Evolutionary conservation across 2,888 invertebrate species (phyloP).

Genomic region (Cremastinae sp.): DNA sequence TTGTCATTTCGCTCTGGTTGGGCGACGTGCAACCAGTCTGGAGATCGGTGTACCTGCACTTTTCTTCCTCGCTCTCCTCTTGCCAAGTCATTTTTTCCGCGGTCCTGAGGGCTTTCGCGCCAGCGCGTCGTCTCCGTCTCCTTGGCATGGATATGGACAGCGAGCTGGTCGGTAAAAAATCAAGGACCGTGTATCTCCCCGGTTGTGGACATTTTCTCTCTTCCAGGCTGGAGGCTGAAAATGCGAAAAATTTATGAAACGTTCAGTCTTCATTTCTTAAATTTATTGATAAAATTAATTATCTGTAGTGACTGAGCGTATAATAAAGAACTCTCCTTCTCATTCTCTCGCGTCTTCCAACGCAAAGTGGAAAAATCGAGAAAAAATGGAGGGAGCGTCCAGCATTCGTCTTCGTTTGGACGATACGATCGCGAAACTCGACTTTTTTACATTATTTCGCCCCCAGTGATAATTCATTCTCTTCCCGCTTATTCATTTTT

Average conservation of each 20-base stretch:
- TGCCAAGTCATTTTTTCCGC: constrained; percentile 64
- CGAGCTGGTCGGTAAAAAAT: constrained; percentile 76
- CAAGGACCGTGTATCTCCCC: constrained; percentile 85
- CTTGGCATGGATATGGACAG: constrained; percentile 48
- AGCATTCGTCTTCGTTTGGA: constrained; percentile 62
- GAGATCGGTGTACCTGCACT: constrained; percentile 74
- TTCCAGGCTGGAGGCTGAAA: constrained; percentile 84
- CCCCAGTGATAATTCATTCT: constrained; percentile 61
- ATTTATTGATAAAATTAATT: too few relatives aligned
- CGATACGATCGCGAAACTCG: constrained; percentile 57
- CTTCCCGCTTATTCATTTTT: constrained; percentile 24
- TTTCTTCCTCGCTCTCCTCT: constrained; percentile 70
- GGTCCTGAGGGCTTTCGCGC: constrained; percentile 46
- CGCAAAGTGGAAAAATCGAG: constrained; percentile 19
- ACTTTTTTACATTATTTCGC: constrained; percentile 61
- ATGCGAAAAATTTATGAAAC: background rate
- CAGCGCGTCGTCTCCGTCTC: constrained; percentile 61
- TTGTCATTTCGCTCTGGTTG: constrained; percentile 76
- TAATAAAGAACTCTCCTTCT: constrained; percentile 1
- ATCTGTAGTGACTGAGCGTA: too few relatives aligned
- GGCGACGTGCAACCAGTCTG: constrained; percentile 76
- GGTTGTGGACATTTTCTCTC: constrained; percentile 86
- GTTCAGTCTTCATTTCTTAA: too few relatives aligned
- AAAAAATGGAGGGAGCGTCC: background rate
- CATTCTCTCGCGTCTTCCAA: constrained; percentile 5